Evolutionary conservation across 2,888 invertebrate species (phyloP).

Genomic region (Tenthredo scrophulariae): DNA sequence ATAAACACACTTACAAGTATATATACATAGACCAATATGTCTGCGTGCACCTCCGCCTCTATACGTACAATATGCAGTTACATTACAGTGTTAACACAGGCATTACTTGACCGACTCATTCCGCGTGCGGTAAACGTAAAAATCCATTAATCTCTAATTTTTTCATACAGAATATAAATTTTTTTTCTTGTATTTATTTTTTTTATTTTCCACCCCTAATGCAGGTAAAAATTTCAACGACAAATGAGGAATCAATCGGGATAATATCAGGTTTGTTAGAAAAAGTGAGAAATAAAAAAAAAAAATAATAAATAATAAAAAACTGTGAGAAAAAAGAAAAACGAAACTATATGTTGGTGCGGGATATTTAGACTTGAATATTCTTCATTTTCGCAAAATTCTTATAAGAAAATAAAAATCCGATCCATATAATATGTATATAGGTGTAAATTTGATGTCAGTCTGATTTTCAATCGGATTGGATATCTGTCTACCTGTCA

Average conservation of each 20-base stretch:
- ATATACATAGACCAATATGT: neutral
- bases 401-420: too few species aligned
- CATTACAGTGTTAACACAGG: neutral
- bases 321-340: too few species aligned
- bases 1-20: neutral
- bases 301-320: too few species aligned
- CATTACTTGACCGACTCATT: neutral
- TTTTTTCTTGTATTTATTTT: neutral
- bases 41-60: neutral
- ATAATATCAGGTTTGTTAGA: too few species aligned
- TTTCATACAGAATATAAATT: neutral
- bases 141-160: neutral
- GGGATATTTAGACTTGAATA: too few species aligned
- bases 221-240: neutral
- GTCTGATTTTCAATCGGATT: slow-evolving; percentile 46
- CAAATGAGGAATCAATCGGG: too few species aligned
- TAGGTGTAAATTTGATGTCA: neutral
- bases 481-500: slow-evolving; percentile 46
- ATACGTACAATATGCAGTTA: neutral
- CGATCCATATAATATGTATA: neutral
- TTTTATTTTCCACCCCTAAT: neutral
- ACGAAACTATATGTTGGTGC: too few species aligned
- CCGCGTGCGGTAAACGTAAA: neutral
- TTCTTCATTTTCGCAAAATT: too few species aligned
- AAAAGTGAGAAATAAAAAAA: too few species aligned